phyloP scores from a whole-genome alignment of 2,888 invertebrate genomes.

The Latrodectus hesperus region DNA sequence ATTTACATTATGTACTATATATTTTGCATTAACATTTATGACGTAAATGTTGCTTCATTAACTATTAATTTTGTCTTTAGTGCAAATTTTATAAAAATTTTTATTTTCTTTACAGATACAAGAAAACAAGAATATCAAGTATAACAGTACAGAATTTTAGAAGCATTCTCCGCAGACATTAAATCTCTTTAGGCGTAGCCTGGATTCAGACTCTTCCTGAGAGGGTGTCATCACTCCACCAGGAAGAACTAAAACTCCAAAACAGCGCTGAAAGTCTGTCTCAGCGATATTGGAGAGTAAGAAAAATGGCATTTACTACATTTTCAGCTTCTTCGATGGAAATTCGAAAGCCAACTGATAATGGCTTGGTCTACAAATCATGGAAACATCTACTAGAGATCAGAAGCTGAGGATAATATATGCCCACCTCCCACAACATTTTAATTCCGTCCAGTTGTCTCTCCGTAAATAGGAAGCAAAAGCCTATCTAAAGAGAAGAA shows the following conservation, averaged over 20 bases:
- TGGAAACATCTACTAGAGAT: slow-evolving; percentile 26
- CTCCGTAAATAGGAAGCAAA: slow-evolving; percentile 59
- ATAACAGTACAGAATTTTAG: slow-evolving; percentile 65
- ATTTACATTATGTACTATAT: too few relatives aligned
- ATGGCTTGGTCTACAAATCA: slow-evolving; percentile 19
- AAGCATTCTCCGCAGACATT: slow-evolving; percentile 62
- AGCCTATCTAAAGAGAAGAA: slow-evolving; percentile 57
- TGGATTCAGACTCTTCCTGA: slow-evolving; percentile 48
- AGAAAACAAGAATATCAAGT: slow-evolving; percentile 69
- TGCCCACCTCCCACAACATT: slow-evolving; percentile 69
- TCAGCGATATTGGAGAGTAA: slow-evolving; percentile 58
- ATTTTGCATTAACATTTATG: too few relatives aligned
- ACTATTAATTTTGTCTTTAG: too few relatives aligned
- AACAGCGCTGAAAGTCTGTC: slow-evolving; percentile 44
- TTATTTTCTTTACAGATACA: slow-evolving; percentile 47
- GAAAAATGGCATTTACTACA: slow-evolving; percentile 63
- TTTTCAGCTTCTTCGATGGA: slow-evolving; percentile 46
- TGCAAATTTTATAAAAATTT: not conserved
- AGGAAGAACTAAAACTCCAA: slow-evolving; percentile 39
- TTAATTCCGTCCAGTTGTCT: slow-evolving; percentile 68
- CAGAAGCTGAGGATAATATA: slow-evolving; percentile 58
- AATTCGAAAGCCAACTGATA: slow-evolving; percentile 16
- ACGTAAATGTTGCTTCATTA: too few relatives aligned
- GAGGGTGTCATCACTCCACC: slow-evolving; percentile 22
- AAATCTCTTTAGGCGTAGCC: slow-evolving; percentile 66